These are phyloP conservation scores for Eupithecia inturbata DNA, from an alignment of 2,888 invertebrate species.

Conservation along the genomic window DNA sequence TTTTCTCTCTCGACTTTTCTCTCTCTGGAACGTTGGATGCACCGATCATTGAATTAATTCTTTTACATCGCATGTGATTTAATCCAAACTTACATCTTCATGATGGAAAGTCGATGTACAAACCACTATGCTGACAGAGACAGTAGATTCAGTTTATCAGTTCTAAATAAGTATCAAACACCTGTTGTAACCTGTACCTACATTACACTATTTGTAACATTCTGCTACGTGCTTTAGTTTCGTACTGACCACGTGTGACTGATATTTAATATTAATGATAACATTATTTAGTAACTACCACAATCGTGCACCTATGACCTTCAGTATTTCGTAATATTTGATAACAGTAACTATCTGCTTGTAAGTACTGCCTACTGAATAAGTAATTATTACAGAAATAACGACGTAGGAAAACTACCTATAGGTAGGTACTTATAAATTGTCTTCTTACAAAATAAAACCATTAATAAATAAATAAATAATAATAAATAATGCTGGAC, in stretches of 20 bases:
- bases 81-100: not conserved
- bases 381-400: not conserved
- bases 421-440: not conserved
- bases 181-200: not conserved
- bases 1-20: no score
- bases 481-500: no score
- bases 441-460: conserved; percentile 4
- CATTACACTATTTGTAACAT: not conserved
- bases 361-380: not conserved
- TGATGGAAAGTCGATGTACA: not conserved
- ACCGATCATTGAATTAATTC: no score
- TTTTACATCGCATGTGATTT: not conserved
- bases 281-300: not conserved
- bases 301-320: conserved; percentile 21
- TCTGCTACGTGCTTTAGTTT: not conserved
- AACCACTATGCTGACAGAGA: not conserved
- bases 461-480: no score
- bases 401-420: not conserved
- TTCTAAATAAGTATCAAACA: not conserved
- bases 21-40: no score
- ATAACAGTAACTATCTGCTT: conserved; percentile 11
- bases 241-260: not conserved
- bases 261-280: conserved; percentile 4
- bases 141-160: not conserved
- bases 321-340: conserved; percentile 26